phyloP scores from a whole-genome alignment of 2,888 invertebrate genomes.

The Cabera pusaria region DNA sequence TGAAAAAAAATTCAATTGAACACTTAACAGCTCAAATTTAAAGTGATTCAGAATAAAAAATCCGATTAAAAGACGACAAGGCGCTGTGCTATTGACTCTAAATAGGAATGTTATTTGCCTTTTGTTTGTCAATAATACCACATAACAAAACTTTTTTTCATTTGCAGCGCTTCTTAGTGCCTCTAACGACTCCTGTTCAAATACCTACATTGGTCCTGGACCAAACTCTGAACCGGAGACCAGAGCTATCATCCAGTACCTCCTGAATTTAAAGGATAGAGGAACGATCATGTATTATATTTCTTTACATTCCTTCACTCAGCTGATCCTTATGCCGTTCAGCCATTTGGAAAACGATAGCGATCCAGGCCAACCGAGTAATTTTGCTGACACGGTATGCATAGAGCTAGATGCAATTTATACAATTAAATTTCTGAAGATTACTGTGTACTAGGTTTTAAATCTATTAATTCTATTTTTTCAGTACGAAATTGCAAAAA shows the following conservation, averaged over 20 bases:
- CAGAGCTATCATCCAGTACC: constrained; percentile 60
- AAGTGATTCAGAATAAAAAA: too few relatives aligned
- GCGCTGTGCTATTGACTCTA: too few relatives aligned
- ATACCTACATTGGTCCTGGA: constrained; percentile 75
- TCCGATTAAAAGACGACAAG: too few relatives aligned
- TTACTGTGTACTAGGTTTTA: too few relatives aligned
- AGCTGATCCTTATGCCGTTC: constrained; percentile 77
- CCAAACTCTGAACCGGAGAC: constrained; percentile 83
- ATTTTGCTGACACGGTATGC: constrained; percentile 70
- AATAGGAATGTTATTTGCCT: too few relatives aligned
- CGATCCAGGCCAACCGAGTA: constrained; percentile 42
- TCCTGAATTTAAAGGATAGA: constrained; percentile 38
- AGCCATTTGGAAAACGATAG: constrained; percentile 52
- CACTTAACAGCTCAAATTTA: too few relatives aligned
- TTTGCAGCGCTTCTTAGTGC: constrained; percentile 64
- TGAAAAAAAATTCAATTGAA: too few relatives aligned
- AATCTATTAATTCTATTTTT: constrained; percentile 28
- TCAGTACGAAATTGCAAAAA: constrained; percentile 63
- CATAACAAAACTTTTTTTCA: background rate
- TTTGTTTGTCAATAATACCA: too few relatives aligned
- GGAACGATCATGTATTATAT: constrained; percentile 72
- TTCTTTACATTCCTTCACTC: constrained; percentile 83
- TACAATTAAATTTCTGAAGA: too few relatives aligned
- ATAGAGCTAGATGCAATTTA: too few relatives aligned
- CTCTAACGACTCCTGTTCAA: constrained; percentile 70